Percentiles rank a stretch among this genome's conserved stretches.
Evolutionary conservation across 53 echinoderm and acorn worm species (phyloP).

Genomic region (Echinometra lucunter): DNA sequence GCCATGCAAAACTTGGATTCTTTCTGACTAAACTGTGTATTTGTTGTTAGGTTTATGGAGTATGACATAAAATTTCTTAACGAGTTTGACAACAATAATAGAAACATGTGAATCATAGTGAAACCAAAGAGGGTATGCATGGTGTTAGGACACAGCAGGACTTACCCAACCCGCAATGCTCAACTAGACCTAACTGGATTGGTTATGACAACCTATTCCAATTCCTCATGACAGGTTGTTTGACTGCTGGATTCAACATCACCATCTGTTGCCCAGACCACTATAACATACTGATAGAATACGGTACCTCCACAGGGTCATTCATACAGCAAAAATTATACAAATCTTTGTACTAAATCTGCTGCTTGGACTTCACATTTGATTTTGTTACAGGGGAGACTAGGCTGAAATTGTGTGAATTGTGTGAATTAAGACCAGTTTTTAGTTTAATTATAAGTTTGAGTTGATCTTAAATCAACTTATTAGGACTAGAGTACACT

Average conservation of each 20-base stretch:
- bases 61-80: not conserved
- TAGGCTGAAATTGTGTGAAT: no score
- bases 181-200: not conserved
- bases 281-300: not conserved
- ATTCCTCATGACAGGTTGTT: slow-evolving; percentile 37
- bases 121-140: not conserved
- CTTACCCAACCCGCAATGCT: not conserved
- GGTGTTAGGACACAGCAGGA: slow-evolving; percentile 33
- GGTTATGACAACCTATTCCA: not conserved
- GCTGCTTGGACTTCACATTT: no score
- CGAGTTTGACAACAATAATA: slow-evolving; percentile 34
- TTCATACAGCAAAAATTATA: not conserved
- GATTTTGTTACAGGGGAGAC: no score
- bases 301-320: not conserved
- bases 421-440: no score
- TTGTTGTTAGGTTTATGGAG: not conserved
- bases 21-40: not conserved
- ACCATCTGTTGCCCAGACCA: slow-evolving; percentile 36
- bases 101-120: not conserved
- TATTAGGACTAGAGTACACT: no score
- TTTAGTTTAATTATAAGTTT: no score
- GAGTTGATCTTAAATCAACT: no score
- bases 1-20: not conserved
- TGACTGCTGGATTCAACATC: slow-evolving; percentile 36
- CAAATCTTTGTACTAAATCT: not conserved